These are phyloP conservation scores for Elgonia sp. DNA, from an alignment of 2,888 invertebrate species.

Conservation along the genomic window DNA sequence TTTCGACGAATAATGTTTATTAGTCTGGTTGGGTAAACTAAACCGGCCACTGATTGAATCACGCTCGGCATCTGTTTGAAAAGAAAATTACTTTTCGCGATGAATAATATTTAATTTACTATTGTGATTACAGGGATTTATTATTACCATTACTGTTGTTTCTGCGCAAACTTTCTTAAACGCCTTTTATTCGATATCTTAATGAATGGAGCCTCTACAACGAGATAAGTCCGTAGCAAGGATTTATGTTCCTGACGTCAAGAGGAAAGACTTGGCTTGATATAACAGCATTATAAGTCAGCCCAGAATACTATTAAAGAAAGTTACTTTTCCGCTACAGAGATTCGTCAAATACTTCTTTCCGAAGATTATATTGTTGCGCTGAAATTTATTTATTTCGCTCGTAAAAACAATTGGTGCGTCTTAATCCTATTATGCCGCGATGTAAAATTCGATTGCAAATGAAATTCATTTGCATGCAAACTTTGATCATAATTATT, in stretches of 20 bases:
- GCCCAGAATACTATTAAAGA: conserved; percentile 63
- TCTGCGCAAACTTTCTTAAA: conserved; percentile 67
- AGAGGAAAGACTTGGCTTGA: conserved; percentile 70
- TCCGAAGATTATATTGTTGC: conserved; percentile 59
- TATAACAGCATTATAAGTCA: conserved; percentile 75
- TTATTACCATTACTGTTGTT: conserved; percentile 69
- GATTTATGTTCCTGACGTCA: conserved; percentile 72
- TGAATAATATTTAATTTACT: conserved; percentile 71
- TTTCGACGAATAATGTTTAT: background rate
- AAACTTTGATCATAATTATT: conserved; percentile 49
- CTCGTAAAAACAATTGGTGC: conserved; percentile 52
- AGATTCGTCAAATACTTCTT: conserved; percentile 63
- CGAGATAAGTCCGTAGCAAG: conserved; percentile 69
- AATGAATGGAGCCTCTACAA: conserved; percentile 71
- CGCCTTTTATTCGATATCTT: conserved; percentile 75
- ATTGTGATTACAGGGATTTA: conserved; percentile 71
- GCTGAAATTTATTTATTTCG: conserved; percentile 57
- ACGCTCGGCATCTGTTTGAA: conserved; percentile 34
- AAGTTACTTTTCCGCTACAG: conserved; percentile 63
- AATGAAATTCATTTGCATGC: conserved; percentile 56
- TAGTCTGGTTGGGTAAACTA: conserved; percentile 3
- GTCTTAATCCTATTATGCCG: conserved; percentile 42
- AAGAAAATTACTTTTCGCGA: conserved; percentile 52
- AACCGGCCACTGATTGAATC: conserved; percentile 38
- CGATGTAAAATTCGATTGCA: conserved; percentile 48